Base-by-base conservation (phyloP, 2,888 invertebrate species). In the Diarsia brunnea region DNA sequence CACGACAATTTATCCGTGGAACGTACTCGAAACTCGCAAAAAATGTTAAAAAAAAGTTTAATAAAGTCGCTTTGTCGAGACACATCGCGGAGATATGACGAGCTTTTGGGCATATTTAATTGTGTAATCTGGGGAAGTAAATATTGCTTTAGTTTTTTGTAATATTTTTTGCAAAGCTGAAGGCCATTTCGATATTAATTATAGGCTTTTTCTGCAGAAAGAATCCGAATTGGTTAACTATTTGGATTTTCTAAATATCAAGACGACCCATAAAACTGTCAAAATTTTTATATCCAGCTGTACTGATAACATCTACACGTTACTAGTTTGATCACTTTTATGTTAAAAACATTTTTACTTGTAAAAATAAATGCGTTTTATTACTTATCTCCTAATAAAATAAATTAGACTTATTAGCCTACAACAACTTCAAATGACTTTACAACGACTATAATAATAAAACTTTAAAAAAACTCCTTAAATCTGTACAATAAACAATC, bases 11-110 rank as follows among this genome's bases (percentile, higher is more conserved):
- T 95, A 94, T 95, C 93, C 91, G 87, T 86, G 84, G 84, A 84
- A 84, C 83, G 84, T 89, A 89, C 90, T 88, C 87, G 85, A 89
- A 90, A 91, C 91, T 90, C 85, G 91, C 93, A 93, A 93, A 93
- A 92, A 91, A 90, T 90, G 92, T 90, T 91, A 89, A 92, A 94
- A 82, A 95, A 94, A 95, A 95, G 93, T 95, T 95, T 94, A 92
- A 94, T 94, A 94, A 93, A 93, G 92, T 91, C 91, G 84, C 91
- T 88, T 76, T 81, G 74, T 84, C 76, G 82, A 84, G 80, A 80
- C 85, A 87, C 78, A 87, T 84, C 85, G 69, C 78, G 45, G 75
- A 76, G 85, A 82, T 85, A 85, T 79, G 85, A 81, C 71, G 65
- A 81, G 73, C 63, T 74, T 83, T 84, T 72, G 77, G 81, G 85